A percentile compares a stretch with the other conserved stretches of the same genome.
Evolutionary conservation across 2,888 invertebrate genomes (phyloP).

Genomic region (Argyresthia goedartella): DNA sequence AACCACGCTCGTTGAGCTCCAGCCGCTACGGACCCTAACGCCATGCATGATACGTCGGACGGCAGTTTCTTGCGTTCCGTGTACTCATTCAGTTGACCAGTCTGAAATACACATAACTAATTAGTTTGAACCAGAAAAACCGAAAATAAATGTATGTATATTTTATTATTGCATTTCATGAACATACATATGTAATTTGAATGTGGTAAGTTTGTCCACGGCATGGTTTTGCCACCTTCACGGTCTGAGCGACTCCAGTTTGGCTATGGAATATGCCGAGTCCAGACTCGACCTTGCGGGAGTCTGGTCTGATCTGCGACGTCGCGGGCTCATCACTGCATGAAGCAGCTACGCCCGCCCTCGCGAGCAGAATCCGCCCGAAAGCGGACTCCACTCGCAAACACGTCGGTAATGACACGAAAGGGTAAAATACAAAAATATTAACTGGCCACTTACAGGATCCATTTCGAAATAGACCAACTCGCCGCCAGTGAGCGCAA

Average conservation of each 20-base stretch:
- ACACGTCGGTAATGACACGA: slow-evolving; percentile 43
- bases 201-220: slow-evolving; percentile 65
- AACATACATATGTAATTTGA: slow-evolving; percentile 2
- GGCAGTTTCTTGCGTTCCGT: slow-evolving; percentile 97
- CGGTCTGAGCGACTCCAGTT: slow-evolving; percentile 76
- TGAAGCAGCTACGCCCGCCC: slow-evolving; percentile 66
- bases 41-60: slow-evolving; percentile 98
- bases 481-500: slow-evolving; percentile 97
- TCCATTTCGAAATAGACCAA: slow-evolving; percentile 99
- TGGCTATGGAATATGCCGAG: slow-evolving; percentile 83
- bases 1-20: slow-evolving; percentile 97
- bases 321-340: slow-evolving; percentile 70
- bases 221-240: slow-evolving; percentile 81
- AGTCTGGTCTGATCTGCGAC: slow-evolving; percentile 73
- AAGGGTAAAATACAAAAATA: background rate
- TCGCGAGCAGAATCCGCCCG: slow-evolving; percentile 31
- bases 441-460: slow-evolving; percentile 77
- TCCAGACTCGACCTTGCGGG: slow-evolving; percentile 65
- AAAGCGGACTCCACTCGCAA: slow-evolving; percentile 30
- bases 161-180: slow-evolving; percentile 3
- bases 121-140: too few relatives aligned
- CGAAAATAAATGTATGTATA: slow-evolving; percentile 10
- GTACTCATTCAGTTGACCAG: slow-evolving; percentile 98
- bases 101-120: too few relatives aligned
- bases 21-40: slow-evolving; percentile 92